Base-by-base conservation (phyloP, 2,113 vertebrate genomes). In the Mormyrus lacerda region DNA sequence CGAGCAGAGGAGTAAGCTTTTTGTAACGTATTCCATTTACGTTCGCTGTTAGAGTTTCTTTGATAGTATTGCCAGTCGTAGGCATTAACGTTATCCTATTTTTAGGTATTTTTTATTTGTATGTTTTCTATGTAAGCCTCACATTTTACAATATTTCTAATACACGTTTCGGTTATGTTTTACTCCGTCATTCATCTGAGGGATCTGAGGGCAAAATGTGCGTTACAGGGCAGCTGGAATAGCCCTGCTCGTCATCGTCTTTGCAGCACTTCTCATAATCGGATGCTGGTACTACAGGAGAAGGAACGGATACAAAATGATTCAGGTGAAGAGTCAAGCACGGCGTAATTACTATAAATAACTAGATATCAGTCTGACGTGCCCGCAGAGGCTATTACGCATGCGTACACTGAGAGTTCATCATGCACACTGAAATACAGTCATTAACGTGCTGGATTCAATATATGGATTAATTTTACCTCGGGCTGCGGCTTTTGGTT, bases 241-340 rank as follows among this genome's bases (percentile, higher is more conserved):
- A 90, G 96, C 95, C 89, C 92, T 98, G 88, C 94, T 99, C 92
- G 95, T 95, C 73, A 92, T 98, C 88, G 94, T 98, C 91, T 94
- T 98, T 90, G 97, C 95, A 31, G 94, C 95, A 90, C 93, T 98
- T 76, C 89, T 99, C 89, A 94, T 98, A 55, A 92, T 98, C 51
- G 95, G 97, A 85, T 99, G 98, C 90, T 99, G 98, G 97, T 99
- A 97, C 91, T 98, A 96, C 89, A 97, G 94, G 92, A 96, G 95
- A 91, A 96, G 97, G 58, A 97, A 93, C 13, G 98, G 98, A 89
- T 99, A 99, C 92, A 97, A 93, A 95, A 95, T 93, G 31, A 95
- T 99, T 91, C 92, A 86, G 95, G 98, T 99, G 93, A 94, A 96
- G 89, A 45, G 44, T 47, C 44, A 84, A 84, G 24, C 82, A 24